Percentiles rank a stretch among this genome's conserved stretches.
phyloP scores from a whole-genome alignment of 2,888 invertebrate genomes.

The Sinelater perroti region DNA sequence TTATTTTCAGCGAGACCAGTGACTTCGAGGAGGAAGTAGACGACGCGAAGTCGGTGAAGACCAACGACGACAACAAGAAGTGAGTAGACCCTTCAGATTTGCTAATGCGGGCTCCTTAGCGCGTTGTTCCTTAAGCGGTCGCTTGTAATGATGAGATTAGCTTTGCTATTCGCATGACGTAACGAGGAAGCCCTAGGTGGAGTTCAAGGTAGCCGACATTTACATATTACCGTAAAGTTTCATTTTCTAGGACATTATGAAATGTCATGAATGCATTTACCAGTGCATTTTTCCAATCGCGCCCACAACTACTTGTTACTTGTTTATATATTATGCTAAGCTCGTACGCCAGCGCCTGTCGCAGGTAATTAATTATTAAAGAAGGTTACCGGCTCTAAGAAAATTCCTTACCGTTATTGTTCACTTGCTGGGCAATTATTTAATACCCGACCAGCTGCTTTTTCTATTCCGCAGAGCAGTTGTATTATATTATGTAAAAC shows the following conservation, averaged over 20 bases:
- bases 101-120: background rate
- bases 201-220: conserved; percentile 53
- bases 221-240: conserved; percentile 46
- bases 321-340: conserved; percentile 15
- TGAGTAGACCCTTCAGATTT: conserved; percentile 56
- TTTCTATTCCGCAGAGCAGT: too few species aligned
- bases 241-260: conserved; percentile 46
- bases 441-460: background rate
- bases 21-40: conserved; percentile 76
- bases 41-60: conserved; percentile 72
- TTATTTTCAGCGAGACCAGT: conserved; percentile 64
- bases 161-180: conserved; percentile 35
- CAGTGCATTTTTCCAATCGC: conserved; percentile 43
- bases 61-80: conserved; percentile 74
- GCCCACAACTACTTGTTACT: conserved; percentile 35
- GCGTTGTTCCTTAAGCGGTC: background rate
- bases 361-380: conserved; percentile 23
- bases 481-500: too few species aligned
- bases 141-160: conserved; percentile 18
- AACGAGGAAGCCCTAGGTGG: conserved; percentile 45
- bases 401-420: conserved; percentile 39
- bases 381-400: conserved; percentile 37
- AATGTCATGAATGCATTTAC: conserved; percentile 42
- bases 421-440: conserved; percentile 7
- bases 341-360: background rate